Base-by-base conservation (phyloP, 2,113 vertebrate species). In the Oreotrochilus melanogaster region DNA sequence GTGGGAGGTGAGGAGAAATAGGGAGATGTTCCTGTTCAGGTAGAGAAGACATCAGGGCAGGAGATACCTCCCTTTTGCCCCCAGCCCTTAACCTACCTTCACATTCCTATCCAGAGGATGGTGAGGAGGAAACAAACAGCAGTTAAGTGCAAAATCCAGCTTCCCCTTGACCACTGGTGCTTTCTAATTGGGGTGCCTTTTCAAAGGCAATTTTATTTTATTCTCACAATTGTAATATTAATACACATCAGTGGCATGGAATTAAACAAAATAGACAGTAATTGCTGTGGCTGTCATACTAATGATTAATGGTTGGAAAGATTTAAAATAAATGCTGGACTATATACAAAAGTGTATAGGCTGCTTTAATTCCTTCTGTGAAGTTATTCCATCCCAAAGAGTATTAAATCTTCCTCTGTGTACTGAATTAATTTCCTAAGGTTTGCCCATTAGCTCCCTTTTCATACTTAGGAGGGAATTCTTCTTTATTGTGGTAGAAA, bases 201-300 rank as follows among this genome's bases (percentile, higher is more conserved):
- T 51, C 65, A 54, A 93, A 89, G 78, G 35, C 78, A 66, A 35
- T 1, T 64, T 51, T 51, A 25, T 64, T 60, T 47, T 35, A 25
- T 27, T 53, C 53, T 81, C 65, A 30, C 61, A 80, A 10, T 87
- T 83, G 50, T 94, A 66, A 78, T 95, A 93, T 86, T 95, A 86
- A 88, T 88, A 66, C 85, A 78, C 62, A 64, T 94, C 88, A 83
- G 50, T 37, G 61, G 42, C 69, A 89, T 31, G 57, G 65, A 91
- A 88, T 96, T 62, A 89, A 94, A 54, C 89, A 88, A 96, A 94
- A 96, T 74, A 92, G 88, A 75, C 86, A 92, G 79, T 89, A 92
- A 95, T 94, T 96, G 57, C 76, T 80, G 42, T 91, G 74, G 92
- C 75, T 93, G 85, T 94, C 91, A 61, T 87, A 45, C 39, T 93